Conservation (phyloP, 2,888 invertebrate species). For the Napeogenes inachia region DNA sequence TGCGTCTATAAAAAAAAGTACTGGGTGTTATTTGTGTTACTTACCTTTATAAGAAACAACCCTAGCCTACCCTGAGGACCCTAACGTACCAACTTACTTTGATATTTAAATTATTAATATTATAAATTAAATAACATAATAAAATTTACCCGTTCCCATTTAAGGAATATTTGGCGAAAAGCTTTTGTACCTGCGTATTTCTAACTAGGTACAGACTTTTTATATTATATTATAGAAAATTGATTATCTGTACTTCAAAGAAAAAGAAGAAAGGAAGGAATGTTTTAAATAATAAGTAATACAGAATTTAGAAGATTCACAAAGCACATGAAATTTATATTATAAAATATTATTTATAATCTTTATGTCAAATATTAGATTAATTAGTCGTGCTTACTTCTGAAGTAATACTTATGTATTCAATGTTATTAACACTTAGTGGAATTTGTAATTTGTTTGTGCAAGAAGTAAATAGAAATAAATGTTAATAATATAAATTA, state of each 20-base stretch:
- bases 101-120: background rate
- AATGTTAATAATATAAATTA: background rate
- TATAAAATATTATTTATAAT: background rate
- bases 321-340: background rate
- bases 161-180: background rate
- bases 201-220: background rate
- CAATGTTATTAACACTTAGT: background rate
- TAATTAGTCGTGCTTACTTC: background rate
- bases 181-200: constrained; percentile 3
- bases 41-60: too few species aligned
- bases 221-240: constrained; percentile 3
- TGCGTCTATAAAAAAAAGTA: too few species aligned
- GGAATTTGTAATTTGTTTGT: background rate
- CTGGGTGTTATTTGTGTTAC: too few species aligned
- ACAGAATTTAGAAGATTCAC: background rate
- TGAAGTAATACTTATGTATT: background rate
- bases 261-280: background rate
- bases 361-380: background rate
- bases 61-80: background rate
- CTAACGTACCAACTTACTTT: background rate
- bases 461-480: background rate
- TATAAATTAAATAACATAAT: background rate
- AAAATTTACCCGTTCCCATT: background rate
- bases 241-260: constrained; percentile 1
- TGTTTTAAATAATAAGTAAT: background rate